These are phyloP conservation scores for Ctenochaetus hawaiiensis DNA, from an alignment of 2,797 vertebrate species.

Conservation along the genomic window DNA sequence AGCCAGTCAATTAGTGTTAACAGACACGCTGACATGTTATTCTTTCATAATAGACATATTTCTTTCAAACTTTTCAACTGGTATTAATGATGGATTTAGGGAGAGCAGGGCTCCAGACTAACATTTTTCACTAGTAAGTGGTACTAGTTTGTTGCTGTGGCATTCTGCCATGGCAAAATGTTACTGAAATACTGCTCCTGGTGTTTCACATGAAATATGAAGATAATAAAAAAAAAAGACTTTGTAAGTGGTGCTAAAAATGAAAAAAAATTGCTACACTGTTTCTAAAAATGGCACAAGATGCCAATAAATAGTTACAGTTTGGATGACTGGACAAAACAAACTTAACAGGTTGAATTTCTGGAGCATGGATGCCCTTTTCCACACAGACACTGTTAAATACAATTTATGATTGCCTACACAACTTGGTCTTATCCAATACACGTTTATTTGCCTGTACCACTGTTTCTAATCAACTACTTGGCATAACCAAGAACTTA, in stretches of 20 bases:
- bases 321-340: constrained; percentile 4
- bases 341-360: constrained; percentile 16
- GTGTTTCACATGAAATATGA: too few species aligned
- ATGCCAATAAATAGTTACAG: too few species aligned
- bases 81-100: constrained; percentile 33
- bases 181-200: too few species aligned
- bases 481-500: neutral
- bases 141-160: too few species aligned
- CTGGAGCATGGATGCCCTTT: neutral
- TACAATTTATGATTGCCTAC: constrained; percentile 2
- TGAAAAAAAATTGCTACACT: too few species aligned
- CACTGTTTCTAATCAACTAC: neutral
- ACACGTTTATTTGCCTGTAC: neutral
- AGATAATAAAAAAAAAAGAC: too few species aligned
- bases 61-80: constrained; percentile 35
- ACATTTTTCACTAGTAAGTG: too few species aligned
- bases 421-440: neutral
- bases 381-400: constrained; percentile 1
- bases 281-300: too few species aligned
- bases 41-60: constrained; percentile 21
- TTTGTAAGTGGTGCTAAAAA: too few species aligned
- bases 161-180: too few species aligned
- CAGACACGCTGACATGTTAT: constrained; percentile 29
- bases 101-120: too few species aligned
- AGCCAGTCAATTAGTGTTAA: constrained; percentile 49